phyloP scores from a whole-genome alignment of 1,140 invertebrate species.

The Leptopilina clavipes region DNA sequence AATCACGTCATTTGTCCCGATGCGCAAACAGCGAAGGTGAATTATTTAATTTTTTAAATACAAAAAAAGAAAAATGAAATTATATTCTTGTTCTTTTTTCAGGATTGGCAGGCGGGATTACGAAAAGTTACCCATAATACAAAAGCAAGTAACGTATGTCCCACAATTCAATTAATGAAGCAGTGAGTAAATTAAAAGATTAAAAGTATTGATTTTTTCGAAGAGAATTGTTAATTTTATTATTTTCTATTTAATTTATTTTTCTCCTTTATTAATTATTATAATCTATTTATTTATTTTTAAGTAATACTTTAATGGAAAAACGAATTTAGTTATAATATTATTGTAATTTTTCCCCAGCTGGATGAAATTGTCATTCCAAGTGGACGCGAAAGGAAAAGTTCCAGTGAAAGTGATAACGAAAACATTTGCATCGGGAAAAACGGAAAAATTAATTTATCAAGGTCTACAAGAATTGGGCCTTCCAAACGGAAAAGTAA shows the following conservation, averaged over 20 bases:
- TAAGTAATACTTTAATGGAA: no score
- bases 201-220: no score
- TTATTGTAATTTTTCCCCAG: no score
- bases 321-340: conserved; percentile 12
- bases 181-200: conserved; percentile 88
- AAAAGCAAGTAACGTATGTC: conserved; percentile 97
- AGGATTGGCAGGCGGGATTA: conserved; percentile 95
- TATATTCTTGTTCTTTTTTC: conserved; percentile 56
- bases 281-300: no score
- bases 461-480: conserved; percentile 96
- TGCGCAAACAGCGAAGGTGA: conserved; percentile 93
- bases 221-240: neutral
- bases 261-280: no score
- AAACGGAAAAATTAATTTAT: conserved; percentile 98
- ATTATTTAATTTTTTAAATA: conserved; percentile 35
- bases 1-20: conserved; percentile 95
- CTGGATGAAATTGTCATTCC: conserved; percentile 97
- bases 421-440: conserved; percentile 97
- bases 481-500: conserved; percentile 94
- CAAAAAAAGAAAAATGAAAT: conserved; percentile 18
- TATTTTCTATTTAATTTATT: conserved; percentile 38
- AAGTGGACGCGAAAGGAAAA: conserved; percentile 95
- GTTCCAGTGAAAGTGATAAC: conserved; percentile 98
- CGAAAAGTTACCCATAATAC: conserved; percentile 96
- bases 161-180: conserved; percentile 96